phyloP scores from a whole-genome alignment of 2,113 vertebrate genomes.

The Ranitomeya variabilis region DNA sequence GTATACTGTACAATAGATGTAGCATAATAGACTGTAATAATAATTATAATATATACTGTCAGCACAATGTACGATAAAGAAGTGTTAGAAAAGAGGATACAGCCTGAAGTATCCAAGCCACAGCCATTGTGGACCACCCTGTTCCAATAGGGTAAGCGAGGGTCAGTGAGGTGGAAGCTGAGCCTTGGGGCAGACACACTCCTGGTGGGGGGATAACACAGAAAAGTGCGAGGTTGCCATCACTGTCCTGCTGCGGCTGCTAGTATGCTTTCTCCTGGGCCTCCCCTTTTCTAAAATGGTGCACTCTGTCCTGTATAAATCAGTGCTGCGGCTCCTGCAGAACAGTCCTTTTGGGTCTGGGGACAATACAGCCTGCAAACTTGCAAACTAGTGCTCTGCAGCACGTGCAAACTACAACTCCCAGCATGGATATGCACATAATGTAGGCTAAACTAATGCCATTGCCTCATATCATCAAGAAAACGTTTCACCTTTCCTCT shows the following conservation, averaged over 20 bases:
- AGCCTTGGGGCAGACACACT: conserved; percentile 64
- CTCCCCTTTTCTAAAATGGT: neutral
- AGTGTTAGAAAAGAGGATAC: neutral
- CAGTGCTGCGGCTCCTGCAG: neutral
- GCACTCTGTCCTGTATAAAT: neutral
- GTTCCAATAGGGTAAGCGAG: conserved; percentile 63
- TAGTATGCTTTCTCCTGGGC: conserved; percentile 8
- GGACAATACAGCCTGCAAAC: neutral
- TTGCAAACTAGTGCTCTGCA: neutral
- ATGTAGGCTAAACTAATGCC: too few relatives aligned
- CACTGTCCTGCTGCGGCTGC: neutral
- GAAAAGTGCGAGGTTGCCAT: neutral
- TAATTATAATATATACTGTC: too few relatives aligned
- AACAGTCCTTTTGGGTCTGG: neutral
- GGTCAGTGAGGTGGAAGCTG: conserved; percentile 79
- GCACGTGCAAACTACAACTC: neutral
- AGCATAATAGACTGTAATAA: too few relatives aligned
- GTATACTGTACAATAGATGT: too few relatives aligned
- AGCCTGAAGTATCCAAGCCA: neutral
- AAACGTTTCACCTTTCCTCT: neutral
- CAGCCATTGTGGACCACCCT: neutral
- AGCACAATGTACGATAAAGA: neutral
- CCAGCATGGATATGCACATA: neutral
- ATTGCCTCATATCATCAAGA: too few relatives aligned
- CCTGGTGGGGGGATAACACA: neutral